phyloP scores from a whole-genome alignment of 2,888 invertebrate genomes.

The Tinea semifulvella region DNA sequence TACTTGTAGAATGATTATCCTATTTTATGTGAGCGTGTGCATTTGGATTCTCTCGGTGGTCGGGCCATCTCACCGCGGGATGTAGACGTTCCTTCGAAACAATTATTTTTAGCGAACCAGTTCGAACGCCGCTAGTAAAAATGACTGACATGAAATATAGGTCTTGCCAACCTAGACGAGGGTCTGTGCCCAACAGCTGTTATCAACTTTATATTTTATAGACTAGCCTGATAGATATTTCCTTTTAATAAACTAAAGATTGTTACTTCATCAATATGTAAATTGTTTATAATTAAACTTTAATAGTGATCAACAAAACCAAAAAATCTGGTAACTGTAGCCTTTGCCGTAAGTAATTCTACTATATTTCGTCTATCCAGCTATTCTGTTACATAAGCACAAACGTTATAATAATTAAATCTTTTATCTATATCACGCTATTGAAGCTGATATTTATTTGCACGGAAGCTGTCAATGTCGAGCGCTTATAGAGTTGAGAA shows the following conservation, averaged over 20 bases:
- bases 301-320: too few relatives aligned
- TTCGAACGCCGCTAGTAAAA: slow-evolving; percentile 25
- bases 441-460: too few relatives aligned
- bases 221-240: neutral
- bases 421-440: too few relatives aligned
- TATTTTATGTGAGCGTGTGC: slow-evolving; percentile 2
- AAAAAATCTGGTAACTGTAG: too few relatives aligned
- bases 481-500: too few relatives aligned
- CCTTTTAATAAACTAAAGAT: neutral
- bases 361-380: too few relatives aligned
- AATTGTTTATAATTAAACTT: too few relatives aligned
- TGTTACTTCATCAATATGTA: neutral
- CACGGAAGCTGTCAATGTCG: too few relatives aligned
- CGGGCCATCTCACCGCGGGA: slow-evolving; percentile 22
- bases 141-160: slow-evolving; percentile 35
- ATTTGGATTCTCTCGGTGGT: slow-evolving; percentile 10
- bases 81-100: slow-evolving; percentile 25
- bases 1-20: too few relatives aligned
- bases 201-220: slow-evolving; percentile 4
- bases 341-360: too few relatives aligned
- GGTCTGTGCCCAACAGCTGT: slow-evolving; percentile 6
- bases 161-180: slow-evolving; percentile 15
- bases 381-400: too few relatives aligned
- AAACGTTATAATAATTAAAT: too few relatives aligned
- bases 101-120: slow-evolving; percentile 34